A percentile compares a stretch with the other conserved stretches of the same genome.
These are phyloP conservation scores for Willowsia nigromaculata DNA, from an alignment of 2,888 invertebrate genomes.

Conservation along the genomic window DNA sequence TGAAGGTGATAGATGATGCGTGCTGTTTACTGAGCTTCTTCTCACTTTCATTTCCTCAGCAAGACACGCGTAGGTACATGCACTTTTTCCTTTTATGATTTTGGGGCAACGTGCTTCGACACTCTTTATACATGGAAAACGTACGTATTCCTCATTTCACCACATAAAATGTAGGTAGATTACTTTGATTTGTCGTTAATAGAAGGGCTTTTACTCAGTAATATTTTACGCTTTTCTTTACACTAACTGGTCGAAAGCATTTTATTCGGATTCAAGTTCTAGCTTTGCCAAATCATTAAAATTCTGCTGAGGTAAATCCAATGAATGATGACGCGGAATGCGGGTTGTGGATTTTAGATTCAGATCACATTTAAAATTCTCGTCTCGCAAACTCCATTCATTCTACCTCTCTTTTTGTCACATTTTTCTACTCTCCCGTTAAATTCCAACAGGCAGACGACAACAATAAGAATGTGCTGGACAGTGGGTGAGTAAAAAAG, in stretches of 20 bases:
- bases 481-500: not conserved
- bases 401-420: not conserved
- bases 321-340: conserved; percentile 6
- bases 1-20: not conserved
- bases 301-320: not conserved
- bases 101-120: conserved; percentile 14
- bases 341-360: not conserved
- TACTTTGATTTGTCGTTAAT: too few species aligned
- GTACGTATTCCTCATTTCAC: not conserved
- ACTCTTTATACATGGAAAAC: too few species aligned
- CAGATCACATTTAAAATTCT: conserved; percentile 1
- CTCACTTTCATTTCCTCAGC: conserved; percentile 4
- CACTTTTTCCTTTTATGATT: not conserved
- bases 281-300: not conserved
- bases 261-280: too few species aligned
- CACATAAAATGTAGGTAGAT: too few species aligned
- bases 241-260: too few species aligned
- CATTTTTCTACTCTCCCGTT: conserved; percentile 2
- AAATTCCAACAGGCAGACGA: conserved; percentile 10
- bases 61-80: not conserved
- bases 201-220: too few species aligned
- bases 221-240: too few species aligned
- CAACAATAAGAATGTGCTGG: not conserved
- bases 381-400: conserved; percentile 31
- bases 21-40: conserved; percentile 5